Base-by-base conservation (phyloP, 2,113 vertebrate species). In the Hiodon tergisus region DNA sequence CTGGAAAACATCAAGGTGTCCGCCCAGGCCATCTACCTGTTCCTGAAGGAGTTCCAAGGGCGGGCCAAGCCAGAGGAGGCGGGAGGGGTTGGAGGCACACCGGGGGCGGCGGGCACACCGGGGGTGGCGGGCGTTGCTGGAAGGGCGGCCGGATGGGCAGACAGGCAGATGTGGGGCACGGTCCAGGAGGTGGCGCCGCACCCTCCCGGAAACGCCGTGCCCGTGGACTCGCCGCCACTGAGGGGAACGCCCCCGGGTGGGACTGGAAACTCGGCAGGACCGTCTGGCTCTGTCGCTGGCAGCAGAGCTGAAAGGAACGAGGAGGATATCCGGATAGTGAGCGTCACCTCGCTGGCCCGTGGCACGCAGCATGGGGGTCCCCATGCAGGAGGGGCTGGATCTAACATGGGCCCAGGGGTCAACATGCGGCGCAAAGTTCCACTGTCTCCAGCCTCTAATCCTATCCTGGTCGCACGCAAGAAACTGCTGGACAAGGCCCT, bases 1-100 rank as follows among this genome's bases (percentile, higher is more conserved):
- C 83, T 95, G 84, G 94, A 96, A 4, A 89, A 93, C 77, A 94
- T 94, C 73, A 92, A 83, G 31, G 93, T 95, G 62, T 94, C 88
- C 0, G 92, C 91, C 0, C 94, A 94, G 78, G 92, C 94, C 0
- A 91, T 94, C 73, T 94, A 94, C 81, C 87, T 94, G 16, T 94
- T 91, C 82, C 88, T 95, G 66, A 94, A 93, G 79, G 86, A 93
- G 77, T 89, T 89, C 63, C 90, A 93, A 63, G 93, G 87, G 0
- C 83, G 86, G 75, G 81, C 84, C 6, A 77, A 83, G 54, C 85
- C 85, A 14, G 8, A 86, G 67, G 90, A 90, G 58, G 66, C 81
- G 76, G 54, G 69, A 9, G 51, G 61, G 0, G 69, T 58, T 6
- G 71, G 50, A 4, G 71, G 63, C 47, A 46, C 57, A 4, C 2